Percentiles rank a stretch among this genome's conserved stretches.
Conservation (phyloP, 1,140 invertebrate genomes). For the Rhagoletis zephyria region DNA sequence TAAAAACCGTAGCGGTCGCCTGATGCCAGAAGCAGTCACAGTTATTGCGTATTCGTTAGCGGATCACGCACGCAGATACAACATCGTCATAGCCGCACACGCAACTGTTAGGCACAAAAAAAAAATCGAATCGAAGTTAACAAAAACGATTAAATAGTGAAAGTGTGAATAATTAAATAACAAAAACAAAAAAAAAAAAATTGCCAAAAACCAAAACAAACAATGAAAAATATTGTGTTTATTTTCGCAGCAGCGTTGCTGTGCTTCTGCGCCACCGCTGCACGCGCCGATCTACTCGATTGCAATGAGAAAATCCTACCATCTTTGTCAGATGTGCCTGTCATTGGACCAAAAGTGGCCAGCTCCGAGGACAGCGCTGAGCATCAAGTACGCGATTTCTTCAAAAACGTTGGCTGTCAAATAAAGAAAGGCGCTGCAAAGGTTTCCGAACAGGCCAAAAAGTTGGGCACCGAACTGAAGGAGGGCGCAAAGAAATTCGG, state of each 20-base stretch:
- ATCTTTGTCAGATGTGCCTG: slow-evolving; percentile 58
- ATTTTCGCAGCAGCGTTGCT: slow-evolving; percentile 47
- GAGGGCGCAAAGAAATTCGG: slow-evolving; percentile 67
- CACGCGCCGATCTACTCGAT: slow-evolving; percentile 63
- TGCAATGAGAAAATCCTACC: slow-evolving; percentile 64
- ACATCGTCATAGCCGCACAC: background rate
- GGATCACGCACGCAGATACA: background rate
- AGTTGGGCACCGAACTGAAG: slow-evolving; percentile 64
- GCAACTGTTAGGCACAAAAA: background rate
- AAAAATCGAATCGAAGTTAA: background rate
- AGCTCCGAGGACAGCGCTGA: slow-evolving; percentile 59
- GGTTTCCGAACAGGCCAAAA: slow-evolving; percentile 64
- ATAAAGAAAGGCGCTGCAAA: slow-evolving; percentile 67
- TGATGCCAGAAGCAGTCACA: slow-evolving; percentile 22
- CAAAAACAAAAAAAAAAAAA: background rate
- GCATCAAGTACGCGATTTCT: slow-evolving; percentile 68
- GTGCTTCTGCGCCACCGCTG: slow-evolving; percentile 23
- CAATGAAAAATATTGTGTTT: slow-evolving; percentile 51
- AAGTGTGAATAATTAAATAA: slow-evolving; percentile 30
- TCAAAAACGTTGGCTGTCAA: slow-evolving; percentile 68
- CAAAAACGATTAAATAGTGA: slow-evolving; percentile 1
- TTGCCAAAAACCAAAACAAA: background rate
- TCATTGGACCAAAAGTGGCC: slow-evolving; percentile 59
- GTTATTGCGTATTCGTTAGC: slow-evolving; percentile 8
- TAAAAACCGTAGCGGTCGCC: slow-evolving; percentile 18